These are phyloP conservation scores for Cryptotis parvus DNA, from an alignment of 2,113 vertebrate genomes.

Conservation along the genomic window DNA sequence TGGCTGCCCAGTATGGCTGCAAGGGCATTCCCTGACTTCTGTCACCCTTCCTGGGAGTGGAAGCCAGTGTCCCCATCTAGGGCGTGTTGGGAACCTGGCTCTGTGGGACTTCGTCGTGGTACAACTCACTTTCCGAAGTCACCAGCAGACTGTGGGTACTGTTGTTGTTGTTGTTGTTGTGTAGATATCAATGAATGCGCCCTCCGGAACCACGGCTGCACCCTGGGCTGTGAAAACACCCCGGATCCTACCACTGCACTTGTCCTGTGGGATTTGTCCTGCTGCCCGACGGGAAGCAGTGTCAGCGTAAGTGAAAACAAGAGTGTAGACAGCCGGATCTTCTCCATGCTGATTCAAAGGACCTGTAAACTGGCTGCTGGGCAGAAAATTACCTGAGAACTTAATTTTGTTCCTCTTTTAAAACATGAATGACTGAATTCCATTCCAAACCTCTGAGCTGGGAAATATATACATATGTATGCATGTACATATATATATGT, in stretches of 20 bases:
- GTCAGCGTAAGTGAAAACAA: conserved; percentile 87
- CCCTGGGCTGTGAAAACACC: conserved; percentile 96
- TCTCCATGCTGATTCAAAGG: no score
- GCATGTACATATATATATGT: not conserved
- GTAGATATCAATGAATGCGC: conserved; percentile 96
- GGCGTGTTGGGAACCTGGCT: no score
- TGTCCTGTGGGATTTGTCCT: conserved; percentile 93
- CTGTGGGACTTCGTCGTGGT: no score
- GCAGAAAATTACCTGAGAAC: not conserved
- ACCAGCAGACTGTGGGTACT: not conserved
- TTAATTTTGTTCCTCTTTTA: conserved; percentile 31
- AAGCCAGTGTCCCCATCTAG: not conserved
- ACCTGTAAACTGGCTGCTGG: no score
- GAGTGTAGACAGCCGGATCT: not conserved
- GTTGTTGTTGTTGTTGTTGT: conserved; percentile 56
- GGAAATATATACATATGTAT: not conserved
- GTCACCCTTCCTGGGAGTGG: not conserved
- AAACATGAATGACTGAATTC: not conserved
- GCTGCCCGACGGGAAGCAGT: conserved; percentile 93
- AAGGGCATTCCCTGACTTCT: not conserved
- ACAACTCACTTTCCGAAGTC: not conserved
- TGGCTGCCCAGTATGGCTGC: not conserved
- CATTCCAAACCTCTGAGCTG: not conserved
- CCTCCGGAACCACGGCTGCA: conserved; percentile 95
- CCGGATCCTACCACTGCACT: conserved; percentile 96